phyloP scores from a whole-genome alignment of 1,140 invertebrate genomes.

The Magallana angulata region DNA sequence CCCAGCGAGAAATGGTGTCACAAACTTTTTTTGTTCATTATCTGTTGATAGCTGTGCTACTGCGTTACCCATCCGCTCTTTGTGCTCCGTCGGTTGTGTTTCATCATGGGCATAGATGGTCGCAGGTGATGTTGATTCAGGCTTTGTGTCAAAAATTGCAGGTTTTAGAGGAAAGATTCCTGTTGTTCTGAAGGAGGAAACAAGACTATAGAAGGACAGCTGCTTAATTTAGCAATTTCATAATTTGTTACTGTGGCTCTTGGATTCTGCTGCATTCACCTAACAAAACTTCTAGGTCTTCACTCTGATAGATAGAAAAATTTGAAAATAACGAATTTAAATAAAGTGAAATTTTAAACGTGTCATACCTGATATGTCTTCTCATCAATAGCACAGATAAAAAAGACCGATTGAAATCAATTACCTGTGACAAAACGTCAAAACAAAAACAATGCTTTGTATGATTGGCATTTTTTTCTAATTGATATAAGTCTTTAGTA shows the following conservation, averaged over 20 bases:
- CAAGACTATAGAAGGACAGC: conserved; percentile 53
- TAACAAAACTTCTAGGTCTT: conserved; percentile 41
- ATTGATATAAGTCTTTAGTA: too few relatives aligned
- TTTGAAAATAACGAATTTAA: conserved; percentile 49
- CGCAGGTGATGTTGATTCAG: neutral
- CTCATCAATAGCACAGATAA: too few relatives aligned
- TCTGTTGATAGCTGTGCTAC: too few relatives aligned
- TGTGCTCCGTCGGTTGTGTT: too few relatives aligned
- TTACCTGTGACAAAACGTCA: too few relatives aligned
- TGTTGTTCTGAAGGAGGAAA: conserved; percentile 48
- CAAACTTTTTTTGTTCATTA: conserved; percentile 40
- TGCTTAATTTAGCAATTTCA: conserved; percentile 41
- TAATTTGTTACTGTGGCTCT: conserved; percentile 44
- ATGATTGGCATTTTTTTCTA: too few relatives aligned
- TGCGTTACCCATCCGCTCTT: too few relatives aligned
- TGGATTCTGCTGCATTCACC: conserved; percentile 38
- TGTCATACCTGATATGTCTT: neutral
- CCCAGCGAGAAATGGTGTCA: conserved; percentile 39
- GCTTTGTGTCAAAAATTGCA: neutral
- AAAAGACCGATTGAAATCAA: too few relatives aligned
- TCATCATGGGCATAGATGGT: too few relatives aligned
- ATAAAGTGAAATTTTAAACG: conserved; percentile 59
- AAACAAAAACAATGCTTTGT: too few relatives aligned
- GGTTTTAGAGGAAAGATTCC: conserved; percentile 55
- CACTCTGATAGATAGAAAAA: too few relatives aligned